A percentile compares a stretch with the other conserved stretches of the same genome.
Evolutionary conservation across 2,888 invertebrate species (phyloP).

Genomic region (Melieria omissa): DNA sequence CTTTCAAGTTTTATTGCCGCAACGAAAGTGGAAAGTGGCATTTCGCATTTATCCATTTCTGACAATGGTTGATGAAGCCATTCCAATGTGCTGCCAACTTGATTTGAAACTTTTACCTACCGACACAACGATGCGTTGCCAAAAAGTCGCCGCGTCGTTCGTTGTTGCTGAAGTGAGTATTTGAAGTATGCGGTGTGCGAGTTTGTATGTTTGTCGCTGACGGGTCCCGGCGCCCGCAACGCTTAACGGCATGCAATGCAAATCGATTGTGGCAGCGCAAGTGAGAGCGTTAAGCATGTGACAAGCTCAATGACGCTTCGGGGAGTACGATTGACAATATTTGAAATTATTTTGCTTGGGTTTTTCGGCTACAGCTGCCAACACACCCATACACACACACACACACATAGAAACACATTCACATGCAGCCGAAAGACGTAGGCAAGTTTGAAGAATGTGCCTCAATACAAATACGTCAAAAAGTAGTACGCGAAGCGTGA

Average conservation of each 20-base stretch:
- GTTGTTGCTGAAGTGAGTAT: no score
- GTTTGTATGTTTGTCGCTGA: background rate
- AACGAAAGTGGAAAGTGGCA: background rate
- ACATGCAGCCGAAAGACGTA: background rate
- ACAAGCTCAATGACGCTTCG: conserved; percentile 23
- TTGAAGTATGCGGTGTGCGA: background rate
- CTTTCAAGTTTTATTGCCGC: no score
- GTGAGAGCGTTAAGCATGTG: conserved; percentile 8
- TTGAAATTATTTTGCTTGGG: conserved; percentile 19
- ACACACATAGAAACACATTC: background rate
- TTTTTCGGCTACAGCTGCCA: background rate
- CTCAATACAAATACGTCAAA: background rate
- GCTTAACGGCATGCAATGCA: conserved; percentile 2
- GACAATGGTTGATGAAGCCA: conserved; percentile 29
- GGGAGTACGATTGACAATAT: conserved; percentile 24
- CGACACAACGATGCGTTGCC: conserved; percentile 1
- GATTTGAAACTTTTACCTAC: conserved; percentile 21
- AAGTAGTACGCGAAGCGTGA: no score
- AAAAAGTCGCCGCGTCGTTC: background rate
- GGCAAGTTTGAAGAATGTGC: conserved; percentile 6
- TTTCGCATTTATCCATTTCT: conserved; percentile 30
- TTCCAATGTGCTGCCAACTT: background rate
- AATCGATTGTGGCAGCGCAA: background rate
- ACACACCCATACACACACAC: background rate
- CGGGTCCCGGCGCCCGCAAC: background rate